Conservation (phyloP, 1,140 invertebrate genomes). For the Druon quercuslanigerum region DNA sequence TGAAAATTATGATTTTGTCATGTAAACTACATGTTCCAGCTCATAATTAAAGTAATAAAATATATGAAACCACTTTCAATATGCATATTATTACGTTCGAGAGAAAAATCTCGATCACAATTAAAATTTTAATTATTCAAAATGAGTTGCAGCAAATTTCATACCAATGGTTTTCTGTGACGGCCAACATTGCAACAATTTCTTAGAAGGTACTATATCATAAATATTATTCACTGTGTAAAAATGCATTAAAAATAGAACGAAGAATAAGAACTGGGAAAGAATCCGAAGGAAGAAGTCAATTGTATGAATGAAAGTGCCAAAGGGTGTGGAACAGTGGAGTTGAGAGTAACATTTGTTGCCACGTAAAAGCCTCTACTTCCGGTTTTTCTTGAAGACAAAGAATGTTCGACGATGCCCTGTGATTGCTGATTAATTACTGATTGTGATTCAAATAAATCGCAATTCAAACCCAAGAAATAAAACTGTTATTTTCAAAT, state of each 20-base stretch:
- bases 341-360: constrained; percentile 37
- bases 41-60: no score
- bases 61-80: no score
- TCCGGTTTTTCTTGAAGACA: constrained; percentile 49
- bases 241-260: constrained; percentile 6
- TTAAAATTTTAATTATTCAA: no score
- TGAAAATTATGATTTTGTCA: no score
- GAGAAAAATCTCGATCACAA: no score
- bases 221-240: not conserved
- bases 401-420: constrained; percentile 18
- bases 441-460: not conserved
- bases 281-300: constrained; percentile 36
- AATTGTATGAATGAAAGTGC: constrained; percentile 45
- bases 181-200: not conserved
- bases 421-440: not conserved
- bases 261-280: constrained; percentile 29
- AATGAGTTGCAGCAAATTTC: no score
- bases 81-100: no score
- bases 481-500: not conserved
- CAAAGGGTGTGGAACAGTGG: constrained; percentile 19
- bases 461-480: not conserved
- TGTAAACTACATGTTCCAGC: no score
- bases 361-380: constrained; percentile 47
- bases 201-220: not conserved
- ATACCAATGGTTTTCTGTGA: no score